Conservation (phyloP, 1,140 invertebrate species). For the Gryllus bimaculatus region DNA sequence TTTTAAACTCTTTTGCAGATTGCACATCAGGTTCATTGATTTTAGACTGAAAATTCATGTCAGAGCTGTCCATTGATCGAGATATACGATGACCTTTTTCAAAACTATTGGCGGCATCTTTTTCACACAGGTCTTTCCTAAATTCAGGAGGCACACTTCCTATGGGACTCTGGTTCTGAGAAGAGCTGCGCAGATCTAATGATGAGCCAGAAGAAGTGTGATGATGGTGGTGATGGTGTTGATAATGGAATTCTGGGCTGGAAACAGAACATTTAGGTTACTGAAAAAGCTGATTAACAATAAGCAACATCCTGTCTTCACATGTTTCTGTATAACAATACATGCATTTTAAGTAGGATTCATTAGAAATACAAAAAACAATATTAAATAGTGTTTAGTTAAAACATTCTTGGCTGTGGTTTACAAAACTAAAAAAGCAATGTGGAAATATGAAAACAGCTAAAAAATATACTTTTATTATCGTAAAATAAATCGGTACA, state of each 20-base stretch:
- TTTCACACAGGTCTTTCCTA: neutral
- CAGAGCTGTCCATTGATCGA: slow-evolving; percentile 18
- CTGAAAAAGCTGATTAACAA: too few species aligned
- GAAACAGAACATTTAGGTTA: too few species aligned
- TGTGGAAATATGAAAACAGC: too few species aligned
- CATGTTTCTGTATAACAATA: too few species aligned
- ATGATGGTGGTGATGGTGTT: slow-evolving; percentile 27
- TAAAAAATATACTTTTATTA: too few species aligned
- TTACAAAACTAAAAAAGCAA: too few species aligned
- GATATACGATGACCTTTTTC: slow-evolving; percentile 19
- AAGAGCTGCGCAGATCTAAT: slow-evolving; percentile 33
- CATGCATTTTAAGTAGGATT: too few species aligned
- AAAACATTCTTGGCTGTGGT: too few species aligned
- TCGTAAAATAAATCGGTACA: neutral
- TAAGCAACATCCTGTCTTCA: too few species aligned
- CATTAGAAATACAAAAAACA: too few species aligned
- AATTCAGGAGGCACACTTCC: slow-evolving; percentile 24
- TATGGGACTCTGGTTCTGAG: slow-evolving; percentile 30
- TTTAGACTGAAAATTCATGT: slow-evolving; percentile 20
- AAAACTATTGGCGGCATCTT: neutral
- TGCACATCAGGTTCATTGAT: slow-evolving; percentile 21
- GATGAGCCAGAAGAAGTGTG: slow-evolving; percentile 40
- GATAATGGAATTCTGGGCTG: too few species aligned
- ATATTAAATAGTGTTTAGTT: too few species aligned
- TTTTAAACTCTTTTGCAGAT: slow-evolving; percentile 6